These are phyloP conservation scores for Sternotherus odoratus DNA, from an alignment of 2,797 vertebrate genomes.

Conservation along the genomic window DNA sequence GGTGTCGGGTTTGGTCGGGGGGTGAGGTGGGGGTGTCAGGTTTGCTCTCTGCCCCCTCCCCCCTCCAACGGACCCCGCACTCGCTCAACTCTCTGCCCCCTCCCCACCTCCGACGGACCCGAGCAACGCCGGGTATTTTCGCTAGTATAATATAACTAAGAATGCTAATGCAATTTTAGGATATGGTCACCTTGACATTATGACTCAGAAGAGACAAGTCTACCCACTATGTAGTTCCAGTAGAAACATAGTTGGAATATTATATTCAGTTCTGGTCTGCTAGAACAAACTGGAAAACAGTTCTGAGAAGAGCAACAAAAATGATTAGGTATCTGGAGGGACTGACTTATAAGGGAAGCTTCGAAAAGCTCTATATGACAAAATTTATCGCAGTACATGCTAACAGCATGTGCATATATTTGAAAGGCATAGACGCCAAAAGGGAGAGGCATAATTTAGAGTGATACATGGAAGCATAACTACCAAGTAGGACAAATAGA, in stretches of 20 bases:
- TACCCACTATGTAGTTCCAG: conserved; percentile 58
- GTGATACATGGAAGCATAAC: background rate
- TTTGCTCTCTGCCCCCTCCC: too few species aligned
- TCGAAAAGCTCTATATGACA: background rate
- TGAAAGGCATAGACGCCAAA: background rate
- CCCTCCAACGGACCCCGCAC: too few species aligned
- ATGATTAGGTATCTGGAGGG: background rate
- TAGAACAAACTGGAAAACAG: background rate
- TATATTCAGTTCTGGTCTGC: background rate
- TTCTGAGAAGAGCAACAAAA: background rate
- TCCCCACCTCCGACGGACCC: too few species aligned
- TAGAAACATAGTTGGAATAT: conserved; percentile 48
- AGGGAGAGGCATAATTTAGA: conserved; percentile 23
- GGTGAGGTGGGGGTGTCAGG: too few species aligned
- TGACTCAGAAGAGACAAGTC: conserved; percentile 37
- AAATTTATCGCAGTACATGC: background rate
- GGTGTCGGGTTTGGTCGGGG: too few species aligned
- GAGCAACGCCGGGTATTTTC: too few species aligned
- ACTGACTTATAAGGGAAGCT: background rate
- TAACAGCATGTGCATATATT: background rate
- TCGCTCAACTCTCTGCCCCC: too few species aligned
- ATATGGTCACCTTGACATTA: conserved; percentile 48
- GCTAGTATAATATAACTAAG: conserved; percentile 55
- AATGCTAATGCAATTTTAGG: conserved; percentile 51
- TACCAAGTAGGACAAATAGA: conserved; percentile 10